phyloP scores from a whole-genome alignment of 2,888 invertebrate species.

The Eupithecia inturbata region DNA sequence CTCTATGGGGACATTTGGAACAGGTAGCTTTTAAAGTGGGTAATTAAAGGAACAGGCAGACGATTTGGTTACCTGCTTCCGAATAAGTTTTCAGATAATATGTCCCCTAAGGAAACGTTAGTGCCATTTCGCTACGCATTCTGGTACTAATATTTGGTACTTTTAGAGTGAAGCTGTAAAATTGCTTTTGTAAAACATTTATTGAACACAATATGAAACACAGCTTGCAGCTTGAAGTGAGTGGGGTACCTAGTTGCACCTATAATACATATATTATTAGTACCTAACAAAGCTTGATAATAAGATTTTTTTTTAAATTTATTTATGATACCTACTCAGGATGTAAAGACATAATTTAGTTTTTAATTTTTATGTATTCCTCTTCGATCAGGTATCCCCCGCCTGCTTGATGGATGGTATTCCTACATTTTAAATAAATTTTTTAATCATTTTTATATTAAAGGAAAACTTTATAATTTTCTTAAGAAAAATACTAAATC shows the following conservation, averaged over 20 bases:
- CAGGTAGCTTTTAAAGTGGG: conserved; percentile 29
- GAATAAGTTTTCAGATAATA: conserved; percentile 56
- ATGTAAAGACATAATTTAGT: background rate
- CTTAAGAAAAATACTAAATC: too few species aligned
- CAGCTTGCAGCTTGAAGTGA: background rate
- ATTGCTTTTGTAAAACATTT: conserved; percentile 2
- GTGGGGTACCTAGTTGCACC: background rate
- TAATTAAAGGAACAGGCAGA: conserved; percentile 40
- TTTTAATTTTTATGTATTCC: background rate
- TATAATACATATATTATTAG: too few species aligned
- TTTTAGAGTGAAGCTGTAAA: conserved; percentile 34
- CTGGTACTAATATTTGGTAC: conserved; percentile 51
- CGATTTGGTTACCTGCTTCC: conserved; percentile 50
- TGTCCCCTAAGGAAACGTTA: conserved; percentile 55
- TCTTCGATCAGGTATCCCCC: too few species aligned
- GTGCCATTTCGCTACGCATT: conserved; percentile 56
- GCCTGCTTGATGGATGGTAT: too few species aligned
- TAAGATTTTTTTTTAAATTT: too few species aligned
- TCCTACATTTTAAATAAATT: too few species aligned
- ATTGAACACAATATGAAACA: background rate
- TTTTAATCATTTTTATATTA: too few species aligned
- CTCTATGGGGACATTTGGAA: conserved; percentile 25
- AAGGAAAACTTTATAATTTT: too few species aligned
- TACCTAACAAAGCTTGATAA: too few species aligned
- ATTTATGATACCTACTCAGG: too few species aligned